Percentiles rank a stretch among this genome's conserved stretches.
Evolutionary conservation across 1,140 invertebrate genomes (phyloP).

Genomic region (Atta cephalotes): DNA sequence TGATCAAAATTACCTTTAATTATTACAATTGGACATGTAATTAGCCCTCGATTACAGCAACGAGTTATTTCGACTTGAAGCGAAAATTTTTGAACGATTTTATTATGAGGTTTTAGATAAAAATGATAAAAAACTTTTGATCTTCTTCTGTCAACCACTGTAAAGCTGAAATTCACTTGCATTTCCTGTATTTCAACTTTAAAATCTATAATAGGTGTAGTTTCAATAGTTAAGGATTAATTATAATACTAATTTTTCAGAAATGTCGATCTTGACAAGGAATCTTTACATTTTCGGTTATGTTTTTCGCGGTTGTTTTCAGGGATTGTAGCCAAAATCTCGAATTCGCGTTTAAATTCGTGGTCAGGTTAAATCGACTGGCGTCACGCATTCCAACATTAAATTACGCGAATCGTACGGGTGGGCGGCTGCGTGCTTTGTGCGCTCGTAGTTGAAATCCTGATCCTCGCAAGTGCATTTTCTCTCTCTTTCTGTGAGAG

Average conservation of each 20-base stretch:
- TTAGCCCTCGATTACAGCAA: no score
- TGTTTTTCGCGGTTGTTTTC: not conserved
- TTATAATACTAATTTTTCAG: not conserved
- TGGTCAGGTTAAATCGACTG: conserved; percentile 38
- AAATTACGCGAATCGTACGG: conserved; percentile 39
- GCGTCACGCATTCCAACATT: conserved; percentile 13
- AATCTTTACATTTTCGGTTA: not conserved
- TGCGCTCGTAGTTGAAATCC: conserved; percentile 28
- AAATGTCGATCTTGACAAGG: not conserved
- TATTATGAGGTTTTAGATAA: no score
- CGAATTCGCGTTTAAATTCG: conserved; percentile 7
- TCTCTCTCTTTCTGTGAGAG: not conserved
- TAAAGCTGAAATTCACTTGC: no score
- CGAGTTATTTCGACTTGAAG: no score
- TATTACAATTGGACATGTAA: not conserved
- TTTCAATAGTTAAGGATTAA: no score
- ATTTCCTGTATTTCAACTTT: no score
- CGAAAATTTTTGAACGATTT: no score
- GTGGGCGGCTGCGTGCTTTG: conserved; percentile 10
- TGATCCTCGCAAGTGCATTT: conserved; percentile 43
- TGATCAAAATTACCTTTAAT: not conserved
- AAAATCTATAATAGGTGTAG: no score
- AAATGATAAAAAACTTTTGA: no score
- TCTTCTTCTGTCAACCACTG: no score
- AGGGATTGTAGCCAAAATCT: conserved; percentile 2